These are phyloP conservation scores for Drosophila aldrichi DNA, from an alignment of 2,888 invertebrate species.

Conservation along the genomic window DNA sequence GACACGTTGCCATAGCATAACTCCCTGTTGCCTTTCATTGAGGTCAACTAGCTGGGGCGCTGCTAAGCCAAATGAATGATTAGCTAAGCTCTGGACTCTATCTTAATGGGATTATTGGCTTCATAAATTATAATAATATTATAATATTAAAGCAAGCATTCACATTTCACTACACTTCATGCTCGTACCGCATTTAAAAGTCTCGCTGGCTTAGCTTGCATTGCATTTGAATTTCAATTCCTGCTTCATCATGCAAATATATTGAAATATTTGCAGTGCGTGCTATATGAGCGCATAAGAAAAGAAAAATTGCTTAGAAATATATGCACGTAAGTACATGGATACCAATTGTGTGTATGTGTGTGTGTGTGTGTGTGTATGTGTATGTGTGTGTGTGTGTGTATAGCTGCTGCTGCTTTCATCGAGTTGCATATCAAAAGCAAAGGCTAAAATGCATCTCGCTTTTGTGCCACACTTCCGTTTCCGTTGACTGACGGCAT, in stretches of 20 bases:
- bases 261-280: conserved; percentile 55
- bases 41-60: conserved; percentile 10
- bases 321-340: conserved; percentile 27
- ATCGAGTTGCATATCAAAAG: conserved; percentile 66
- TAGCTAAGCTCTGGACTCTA: too few relatives aligned
- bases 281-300: conserved; percentile 47
- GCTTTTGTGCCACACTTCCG: conserved; percentile 65
- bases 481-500: conserved; percentile 46
- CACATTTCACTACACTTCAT: not conserved
- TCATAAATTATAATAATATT: too few relatives aligned
- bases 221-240: conserved; percentile 29
- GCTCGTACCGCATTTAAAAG: conserved; percentile 23
- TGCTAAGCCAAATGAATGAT: not conserved
- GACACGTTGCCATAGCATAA: conserved; percentile 46
- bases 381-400: not conserved
- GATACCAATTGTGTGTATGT: not conserved
- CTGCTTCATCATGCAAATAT: conserved; percentile 43
- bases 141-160: not conserved
- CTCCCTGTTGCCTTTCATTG: conserved; percentile 25
- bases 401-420: conserved; percentile 35
- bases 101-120: too few relatives aligned
- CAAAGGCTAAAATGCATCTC: conserved; percentile 69
- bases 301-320: conserved; percentile 61
- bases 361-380: not conserved
- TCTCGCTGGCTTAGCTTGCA: not conserved